phyloP scores from a whole-genome alignment of 1,140 invertebrate genomes.

The Micrasema longulum region DNA sequence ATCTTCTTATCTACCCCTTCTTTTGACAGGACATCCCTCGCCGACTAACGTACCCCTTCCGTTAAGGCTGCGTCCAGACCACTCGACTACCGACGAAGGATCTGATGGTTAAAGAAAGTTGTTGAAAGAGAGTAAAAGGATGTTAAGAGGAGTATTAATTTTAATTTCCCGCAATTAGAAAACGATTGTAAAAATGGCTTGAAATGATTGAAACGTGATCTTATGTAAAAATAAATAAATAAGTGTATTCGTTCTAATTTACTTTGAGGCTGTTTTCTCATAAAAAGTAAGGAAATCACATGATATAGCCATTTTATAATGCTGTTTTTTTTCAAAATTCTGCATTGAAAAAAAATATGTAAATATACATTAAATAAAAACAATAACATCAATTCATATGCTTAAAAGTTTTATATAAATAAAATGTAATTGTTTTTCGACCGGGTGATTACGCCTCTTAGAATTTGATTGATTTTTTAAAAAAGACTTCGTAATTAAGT shows the following conservation, averaged over 20 bases:
- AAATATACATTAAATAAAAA: no score
- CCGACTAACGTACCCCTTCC: constrained; percentile 11
- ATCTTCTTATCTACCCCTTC: constrained; percentile 16
- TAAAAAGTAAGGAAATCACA: no score
- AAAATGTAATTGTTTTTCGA: no score
- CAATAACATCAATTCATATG: no score
- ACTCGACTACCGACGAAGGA: not conserved
- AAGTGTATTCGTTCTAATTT: not conserved
- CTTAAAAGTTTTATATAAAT: no score
- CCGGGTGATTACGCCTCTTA: no score
- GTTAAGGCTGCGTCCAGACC: constrained; percentile 29
- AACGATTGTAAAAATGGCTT: not conserved
- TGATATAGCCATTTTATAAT: no score
- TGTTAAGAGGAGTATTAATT: constrained; percentile 11
- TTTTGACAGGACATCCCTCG: constrained; percentile 5
- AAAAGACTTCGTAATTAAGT: no score
- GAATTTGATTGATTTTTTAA: no score
- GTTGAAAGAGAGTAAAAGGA: not conserved
- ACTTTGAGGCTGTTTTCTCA: not conserved
- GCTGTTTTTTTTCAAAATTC: no score
- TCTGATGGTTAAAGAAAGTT: not conserved
- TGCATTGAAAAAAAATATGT: no score
- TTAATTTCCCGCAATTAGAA: not conserved
- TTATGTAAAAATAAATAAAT: not conserved
- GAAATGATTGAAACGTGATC: not conserved